Evolutionary conservation across 1,140 invertebrate genomes (phyloP).

Genomic region (Pachypeltis micranthus): DNA sequence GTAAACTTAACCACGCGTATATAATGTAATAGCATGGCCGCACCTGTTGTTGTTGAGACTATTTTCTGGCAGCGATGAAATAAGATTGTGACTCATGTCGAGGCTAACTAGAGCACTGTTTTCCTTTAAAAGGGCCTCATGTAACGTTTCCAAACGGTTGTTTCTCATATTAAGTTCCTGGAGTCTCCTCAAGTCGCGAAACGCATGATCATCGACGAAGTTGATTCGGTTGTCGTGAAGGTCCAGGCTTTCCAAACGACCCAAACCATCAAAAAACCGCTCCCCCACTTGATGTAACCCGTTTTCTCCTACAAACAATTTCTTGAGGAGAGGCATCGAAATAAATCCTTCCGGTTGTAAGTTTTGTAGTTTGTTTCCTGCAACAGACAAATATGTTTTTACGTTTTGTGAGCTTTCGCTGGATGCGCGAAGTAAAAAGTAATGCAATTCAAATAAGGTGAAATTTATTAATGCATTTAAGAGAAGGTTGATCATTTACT

Average conservation of each 20-base stretch:
- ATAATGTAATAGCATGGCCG: background rate
- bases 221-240: slow-evolving; percentile 61
- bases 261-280: slow-evolving; percentile 49
- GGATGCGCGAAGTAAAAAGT: too few species aligned
- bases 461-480: too few species aligned
- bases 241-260: slow-evolving; percentile 61
- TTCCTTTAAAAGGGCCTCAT: slow-evolving; percentile 52
- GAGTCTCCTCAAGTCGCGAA: slow-evolving; percentile 48
- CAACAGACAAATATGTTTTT: slow-evolving; percentile 14
- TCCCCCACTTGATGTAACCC: slow-evolving; percentile 53
- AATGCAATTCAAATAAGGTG: too few species aligned
- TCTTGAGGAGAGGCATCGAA: slow-evolving; percentile 53
- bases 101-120: slow-evolving; percentile 49
- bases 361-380: slow-evolving; percentile 56
- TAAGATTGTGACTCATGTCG: slow-evolving; percentile 64
- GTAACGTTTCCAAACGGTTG: slow-evolving; percentile 59
- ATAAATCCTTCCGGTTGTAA: slow-evolving; percentile 51
- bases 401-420: background rate
- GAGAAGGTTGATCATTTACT: too few species aligned
- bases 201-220: slow-evolving; percentile 49
- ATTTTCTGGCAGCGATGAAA: slow-evolving; percentile 51
- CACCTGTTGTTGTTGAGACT: slow-evolving; percentile 49
- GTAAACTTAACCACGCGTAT: too few species aligned
- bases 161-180: slow-evolving; percentile 53
- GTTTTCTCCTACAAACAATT: slow-evolving; percentile 66